Base-by-base conservation (phyloP, 2,113 vertebrate genomes). In the Oreochromis aureus region DNA sequence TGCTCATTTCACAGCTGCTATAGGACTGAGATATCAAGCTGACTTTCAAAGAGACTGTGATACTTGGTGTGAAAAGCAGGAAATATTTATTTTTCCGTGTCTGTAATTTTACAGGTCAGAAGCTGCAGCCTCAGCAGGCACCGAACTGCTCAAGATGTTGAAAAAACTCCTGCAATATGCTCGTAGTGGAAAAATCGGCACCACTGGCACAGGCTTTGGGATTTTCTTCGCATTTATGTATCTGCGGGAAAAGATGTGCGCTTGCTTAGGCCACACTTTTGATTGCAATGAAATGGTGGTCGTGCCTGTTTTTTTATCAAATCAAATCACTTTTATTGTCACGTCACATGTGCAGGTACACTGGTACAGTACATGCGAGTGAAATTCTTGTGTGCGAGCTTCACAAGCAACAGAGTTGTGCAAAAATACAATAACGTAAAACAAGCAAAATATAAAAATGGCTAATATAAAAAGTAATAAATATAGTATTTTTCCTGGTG, bases 191-290 rank as follows among this genome's bases (percentile, higher is more conserved):
- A 66, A 39, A 36, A 4, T 19, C 2, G 32, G 16, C 2, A 10
- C 1, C 10, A 1, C 59, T 5, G 3, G 2, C 6, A 10, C 59
- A 36, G 10, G 4, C 1, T 0, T 63, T 0, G 16, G 10, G 32
- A 63, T 63, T 6, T 0, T 63, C 0, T 1, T n/a, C 0, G 3
- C 3, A 24, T 2, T 53, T 59, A 0, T 2, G 0, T 59, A 1
- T 63, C 16, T 63, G 59, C 3, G 0, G 0, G 5, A 0, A 0
- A 10, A 3, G 10, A 19, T 63, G 3, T 36, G 61, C 0, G 0
- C 32, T 11, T 11, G 61, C 54, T 4, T 22, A 24, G 54, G 54
- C 0, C 16, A 11, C 32, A 66, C 61, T n/a, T 66, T 66, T 66
- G 32, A 19, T 1, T 66, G 61, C 3, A 63, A 63, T 7, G 32